A percentile compares a stretch with the other conserved stretches of the same genome.
Conservation (phyloP, 2,797 vertebrate genomes). For the Siniperca scherzeri region DNA sequence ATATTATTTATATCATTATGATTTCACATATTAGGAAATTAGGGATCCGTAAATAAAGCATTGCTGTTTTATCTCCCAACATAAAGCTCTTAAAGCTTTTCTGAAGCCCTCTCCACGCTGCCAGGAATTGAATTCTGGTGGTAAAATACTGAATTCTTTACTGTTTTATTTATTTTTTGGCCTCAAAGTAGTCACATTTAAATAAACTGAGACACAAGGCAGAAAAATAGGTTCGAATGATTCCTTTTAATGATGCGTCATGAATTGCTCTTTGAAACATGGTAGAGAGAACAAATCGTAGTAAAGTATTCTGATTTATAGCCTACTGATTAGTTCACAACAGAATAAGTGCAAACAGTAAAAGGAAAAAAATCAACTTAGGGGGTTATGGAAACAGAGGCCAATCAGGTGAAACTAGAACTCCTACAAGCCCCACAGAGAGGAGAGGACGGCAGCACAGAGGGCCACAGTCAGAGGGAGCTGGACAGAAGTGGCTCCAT, state of each 20-base stretch:
- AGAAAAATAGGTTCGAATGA: not conserved
- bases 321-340: not conserved
- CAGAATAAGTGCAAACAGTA: not conserved
- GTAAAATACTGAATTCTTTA: not conserved
- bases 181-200: not conserved
- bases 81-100: no score
- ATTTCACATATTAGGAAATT: not conserved
- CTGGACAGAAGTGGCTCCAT: conserved; percentile 60
- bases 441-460: conserved; percentile 53
- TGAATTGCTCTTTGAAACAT: not conserved
- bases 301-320: not conserved
- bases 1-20: not conserved
- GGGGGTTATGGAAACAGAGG: not conserved
- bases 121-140: not conserved
- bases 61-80: not conserved
- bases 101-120: not conserved
- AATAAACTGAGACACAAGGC: not conserved
- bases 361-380: not conserved
- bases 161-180: not conserved
- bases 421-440: conserved; percentile 51
- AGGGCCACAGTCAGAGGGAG: conserved; percentile 59
- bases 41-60: not conserved
- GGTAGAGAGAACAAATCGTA: not conserved
- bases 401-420: conserved; percentile 8
- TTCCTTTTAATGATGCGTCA: not conserved